These are phyloP conservation scores for Melangyna quadrimaculata DNA, from an alignment of 2,888 invertebrate genomes.

Conservation along the genomic window DNA sequence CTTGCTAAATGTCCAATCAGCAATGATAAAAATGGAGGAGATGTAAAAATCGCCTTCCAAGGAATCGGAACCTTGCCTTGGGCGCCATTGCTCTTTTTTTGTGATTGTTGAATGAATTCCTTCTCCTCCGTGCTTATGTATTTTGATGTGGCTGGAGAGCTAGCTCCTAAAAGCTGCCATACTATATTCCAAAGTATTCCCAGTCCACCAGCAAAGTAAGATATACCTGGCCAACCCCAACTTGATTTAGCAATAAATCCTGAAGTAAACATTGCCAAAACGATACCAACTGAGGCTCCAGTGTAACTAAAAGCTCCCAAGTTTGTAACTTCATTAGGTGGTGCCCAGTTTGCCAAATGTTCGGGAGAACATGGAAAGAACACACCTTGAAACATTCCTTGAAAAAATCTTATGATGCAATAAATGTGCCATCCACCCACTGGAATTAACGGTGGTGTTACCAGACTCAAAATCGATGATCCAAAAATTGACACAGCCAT, in stretches of 20 bases:
- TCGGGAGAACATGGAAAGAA: constrained; percentile 86
- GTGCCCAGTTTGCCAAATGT: constrained; percentile 86
- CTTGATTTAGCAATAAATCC: constrained; percentile 83
- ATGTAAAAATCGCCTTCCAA: constrained; percentile 84
- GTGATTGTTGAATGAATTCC: constrained; percentile 83
- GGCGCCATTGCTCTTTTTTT: constrained; percentile 72
- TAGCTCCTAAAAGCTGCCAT: constrained; percentile 83
- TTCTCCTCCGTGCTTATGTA: constrained; percentile 83
- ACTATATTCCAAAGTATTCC: constrained; percentile 82
- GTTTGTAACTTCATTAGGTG: constrained; percentile 84
- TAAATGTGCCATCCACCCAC: constrained; percentile 84
- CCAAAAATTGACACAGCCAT: constrained; percentile 83
- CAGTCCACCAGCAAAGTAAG: constrained; percentile 83
- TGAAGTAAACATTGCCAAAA: constrained; percentile 85
- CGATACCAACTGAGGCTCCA: constrained; percentile 87
- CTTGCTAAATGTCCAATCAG: constrained; percentile 84
- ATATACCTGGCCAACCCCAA: constrained; percentile 86
- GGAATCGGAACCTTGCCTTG: constrained; percentile 82
- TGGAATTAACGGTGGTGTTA: constrained; percentile 85
- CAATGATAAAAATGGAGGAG: constrained; percentile 83
- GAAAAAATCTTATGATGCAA: constrained; percentile 83
- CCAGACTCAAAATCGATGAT: constrained; percentile 84
- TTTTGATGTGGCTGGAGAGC: constrained; percentile 83
- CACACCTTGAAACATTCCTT: constrained; percentile 86
- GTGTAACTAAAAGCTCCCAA: constrained; percentile 83